These are phyloP conservation scores for Sphaerodactylus townsendi DNA, from an alignment of 2,113 vertebrate species.

Conservation along the genomic window DNA sequence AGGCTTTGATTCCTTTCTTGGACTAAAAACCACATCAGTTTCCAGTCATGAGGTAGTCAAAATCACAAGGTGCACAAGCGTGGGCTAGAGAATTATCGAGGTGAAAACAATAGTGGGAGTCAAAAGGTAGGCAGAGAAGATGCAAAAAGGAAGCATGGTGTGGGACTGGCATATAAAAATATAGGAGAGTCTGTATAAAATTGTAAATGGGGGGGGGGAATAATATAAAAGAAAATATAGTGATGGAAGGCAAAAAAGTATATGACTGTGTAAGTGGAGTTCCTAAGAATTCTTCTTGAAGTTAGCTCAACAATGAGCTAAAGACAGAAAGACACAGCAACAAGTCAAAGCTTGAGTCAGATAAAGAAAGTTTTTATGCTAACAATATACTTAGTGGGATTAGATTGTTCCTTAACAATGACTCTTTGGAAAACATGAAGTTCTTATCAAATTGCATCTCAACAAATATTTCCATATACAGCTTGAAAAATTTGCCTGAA, in stretches of 20 bases:
- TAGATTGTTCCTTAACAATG: conserved; percentile 24
- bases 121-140: neutral
- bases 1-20: neutral
- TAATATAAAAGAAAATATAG: neutral
- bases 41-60: too few relatives aligned
- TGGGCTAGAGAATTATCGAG: neutral
- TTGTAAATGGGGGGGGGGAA: neutral
- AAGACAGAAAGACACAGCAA: neutral
- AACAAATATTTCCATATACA: conserved; percentile 16
- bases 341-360: neutral
- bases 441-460: fast-evolving
- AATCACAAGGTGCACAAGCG: neutral
- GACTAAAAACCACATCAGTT: neutral
- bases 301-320: neutral
- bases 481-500: conserved; percentile 15
- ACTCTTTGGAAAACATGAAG: conserved; percentile 8
- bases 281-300: neutral
- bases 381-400: neutral
- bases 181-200: neutral
- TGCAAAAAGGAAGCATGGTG: neutral
- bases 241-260: neutral
- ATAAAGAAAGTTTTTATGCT: neutral
- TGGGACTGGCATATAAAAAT: neutral
- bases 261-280: neutral
- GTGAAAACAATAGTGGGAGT: neutral